Conservation (phyloP, 2,797 vertebrate genomes). For the Aphelocoma californica region DNA sequence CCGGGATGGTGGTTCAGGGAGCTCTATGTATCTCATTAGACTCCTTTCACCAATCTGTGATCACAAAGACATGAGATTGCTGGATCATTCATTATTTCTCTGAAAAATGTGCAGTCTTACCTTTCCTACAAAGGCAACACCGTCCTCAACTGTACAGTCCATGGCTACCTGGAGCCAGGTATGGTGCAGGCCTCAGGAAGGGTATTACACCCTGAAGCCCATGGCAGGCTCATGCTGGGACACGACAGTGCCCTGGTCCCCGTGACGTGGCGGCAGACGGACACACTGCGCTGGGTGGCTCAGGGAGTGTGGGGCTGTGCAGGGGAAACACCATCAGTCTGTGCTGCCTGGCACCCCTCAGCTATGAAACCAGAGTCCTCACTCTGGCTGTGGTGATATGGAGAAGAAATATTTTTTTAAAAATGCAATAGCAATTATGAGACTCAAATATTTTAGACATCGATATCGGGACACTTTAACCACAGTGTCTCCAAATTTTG, state of each 20-base stretch:
- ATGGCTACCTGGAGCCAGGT: neutral
- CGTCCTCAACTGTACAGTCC: neutral
- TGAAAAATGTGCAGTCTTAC: neutral
- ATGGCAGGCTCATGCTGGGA: accelerated
- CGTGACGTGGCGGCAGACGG: accelerated
- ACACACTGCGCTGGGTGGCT: accelerated
- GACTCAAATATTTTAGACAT: neutral
- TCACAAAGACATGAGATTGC: neutral
- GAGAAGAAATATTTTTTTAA: neutral
- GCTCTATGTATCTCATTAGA: neutral
- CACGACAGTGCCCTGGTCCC: accelerated
- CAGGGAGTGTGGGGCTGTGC: accelerated
- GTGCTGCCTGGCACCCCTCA: neutral
- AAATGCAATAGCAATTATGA: neutral
- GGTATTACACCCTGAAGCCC: neutral
- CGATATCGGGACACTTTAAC: accelerated
- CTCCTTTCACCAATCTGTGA: neutral
- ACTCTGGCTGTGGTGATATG: neutral
- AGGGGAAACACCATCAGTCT: accelerated
- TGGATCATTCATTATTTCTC: neutral
- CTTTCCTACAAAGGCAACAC: neutral
- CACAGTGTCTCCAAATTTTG: neutral
- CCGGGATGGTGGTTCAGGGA: neutral
- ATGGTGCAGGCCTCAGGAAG: neutral
- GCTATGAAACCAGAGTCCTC: neutral